Evolutionary conservation across 2,797 vertebrate species (phyloP).

Genomic region (Macroramphosus scolopax): DNA sequence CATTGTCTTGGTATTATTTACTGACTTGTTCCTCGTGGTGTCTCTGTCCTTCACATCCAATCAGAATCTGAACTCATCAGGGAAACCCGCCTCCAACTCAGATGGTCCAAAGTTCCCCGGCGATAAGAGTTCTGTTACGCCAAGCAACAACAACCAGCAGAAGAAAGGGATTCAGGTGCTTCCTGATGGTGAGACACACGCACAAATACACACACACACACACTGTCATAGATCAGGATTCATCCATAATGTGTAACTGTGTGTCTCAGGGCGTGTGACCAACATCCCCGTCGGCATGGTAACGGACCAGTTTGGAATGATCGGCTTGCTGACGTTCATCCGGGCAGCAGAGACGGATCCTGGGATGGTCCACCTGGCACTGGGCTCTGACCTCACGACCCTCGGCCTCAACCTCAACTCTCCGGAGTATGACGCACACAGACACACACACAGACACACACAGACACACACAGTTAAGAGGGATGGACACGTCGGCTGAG

Average conservation of each 20-base stretch:
- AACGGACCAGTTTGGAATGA: slow-evolving; percentile 99
- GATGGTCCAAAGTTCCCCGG: slow-evolving; percentile 99
- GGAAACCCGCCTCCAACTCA: slow-evolving; percentile 92
- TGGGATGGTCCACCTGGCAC: slow-evolving; percentile 98
- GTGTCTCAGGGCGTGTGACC: slow-evolving; percentile 91
- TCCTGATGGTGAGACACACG: slow-evolving; percentile 95
- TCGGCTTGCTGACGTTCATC: slow-evolving; percentile 98
- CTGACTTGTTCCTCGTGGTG: too few species aligned
- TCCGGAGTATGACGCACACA: slow-evolving; percentile 99
- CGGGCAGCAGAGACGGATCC: slow-evolving; percentile 98
- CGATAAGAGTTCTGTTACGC: slow-evolving; percentile 96
- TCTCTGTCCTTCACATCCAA: too few species aligned
- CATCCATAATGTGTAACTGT: slow-evolving; percentile 30
- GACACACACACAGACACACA: too few species aligned
- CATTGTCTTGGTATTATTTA: too few species aligned
- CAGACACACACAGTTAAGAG: too few species aligned
- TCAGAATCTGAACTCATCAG: slow-evolving; percentile 96
- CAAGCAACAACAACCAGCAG: slow-evolving; percentile 99
- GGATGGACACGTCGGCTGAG: too few species aligned
- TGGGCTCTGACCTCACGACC: slow-evolving; percentile 99
- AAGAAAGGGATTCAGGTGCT: slow-evolving; percentile 99
- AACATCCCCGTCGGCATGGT: slow-evolving; percentile 99
- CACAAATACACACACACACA: too few species aligned
- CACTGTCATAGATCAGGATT: slow-evolving; percentile 20
- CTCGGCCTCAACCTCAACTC: slow-evolving; percentile 99